These are phyloP conservation scores for Drosophila peninsularis DNA, from an alignment of 2,888 invertebrate genomes.

Conservation along the genomic window DNA sequence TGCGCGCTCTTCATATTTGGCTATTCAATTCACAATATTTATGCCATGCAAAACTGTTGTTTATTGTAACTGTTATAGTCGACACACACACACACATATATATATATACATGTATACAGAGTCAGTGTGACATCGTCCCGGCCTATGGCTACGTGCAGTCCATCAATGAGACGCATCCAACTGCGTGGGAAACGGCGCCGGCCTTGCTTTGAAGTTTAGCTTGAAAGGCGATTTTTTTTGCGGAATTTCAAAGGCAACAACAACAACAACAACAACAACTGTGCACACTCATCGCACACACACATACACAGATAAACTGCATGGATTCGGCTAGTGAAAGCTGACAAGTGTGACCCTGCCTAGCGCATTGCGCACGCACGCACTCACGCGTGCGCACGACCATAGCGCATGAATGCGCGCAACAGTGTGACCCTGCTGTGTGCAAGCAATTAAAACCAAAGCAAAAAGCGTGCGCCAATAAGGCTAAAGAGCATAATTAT, in stretches of 20 bases:
- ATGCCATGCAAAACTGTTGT: slow-evolving; percentile 51
- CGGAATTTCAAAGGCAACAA: slow-evolving; percentile 57
- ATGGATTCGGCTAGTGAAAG: slow-evolving; percentile 14
- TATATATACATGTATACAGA: neutral
- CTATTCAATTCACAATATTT: slow-evolving; percentile 67
- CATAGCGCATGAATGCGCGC: no score
- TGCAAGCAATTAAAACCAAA: slow-evolving; percentile 12
- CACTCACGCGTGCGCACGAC: slow-evolving; percentile 5
- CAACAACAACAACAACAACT: slow-evolving; percentile 17
- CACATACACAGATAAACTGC: slow-evolving; percentile 9
- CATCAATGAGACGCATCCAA: slow-evolving; percentile 58
- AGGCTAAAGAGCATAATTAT: slow-evolving; percentile 8
- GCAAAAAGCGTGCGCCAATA: slow-evolving; percentile 12
- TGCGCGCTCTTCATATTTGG: slow-evolving; percentile 64
- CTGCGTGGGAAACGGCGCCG: slow-evolving; percentile 60
- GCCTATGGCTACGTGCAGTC: slow-evolving; percentile 48
- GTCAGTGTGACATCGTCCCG: slow-evolving; percentile 6
- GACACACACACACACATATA: slow-evolving; percentile 6
- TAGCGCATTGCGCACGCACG: neutral
- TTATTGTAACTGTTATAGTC: slow-evolving; percentile 43
- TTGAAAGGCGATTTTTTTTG: slow-evolving; percentile 51
- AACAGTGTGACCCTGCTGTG: slow-evolving; percentile 41
- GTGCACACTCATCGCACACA: slow-evolving; percentile 19
- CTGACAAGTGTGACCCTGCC: slow-evolving; percentile 31
- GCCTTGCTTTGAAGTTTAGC: slow-evolving; percentile 61